Percentiles rank a stretch among this genome's conserved stretches.
Evolutionary conservation across 2,888 invertebrate species (phyloP).

Genomic region (Limnephilus lunatus): DNA sequence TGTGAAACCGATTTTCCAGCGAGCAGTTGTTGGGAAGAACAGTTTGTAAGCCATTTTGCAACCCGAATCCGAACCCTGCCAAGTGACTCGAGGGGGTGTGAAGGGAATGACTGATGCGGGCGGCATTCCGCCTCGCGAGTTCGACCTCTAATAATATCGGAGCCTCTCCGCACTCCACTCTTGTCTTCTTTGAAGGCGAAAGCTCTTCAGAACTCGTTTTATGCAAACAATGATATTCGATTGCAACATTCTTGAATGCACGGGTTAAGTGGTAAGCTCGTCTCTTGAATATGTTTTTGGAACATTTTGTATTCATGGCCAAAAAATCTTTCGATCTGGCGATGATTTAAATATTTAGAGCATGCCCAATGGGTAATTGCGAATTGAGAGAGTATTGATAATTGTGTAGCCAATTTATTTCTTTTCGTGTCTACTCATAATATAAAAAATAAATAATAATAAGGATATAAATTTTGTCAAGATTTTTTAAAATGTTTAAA

Average conservation of each 20-base stretch:
- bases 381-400: neutral
- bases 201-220: neutral
- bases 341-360: neutral
- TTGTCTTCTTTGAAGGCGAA: neutral
- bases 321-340: neutral
- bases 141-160: neutral
- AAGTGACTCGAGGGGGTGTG: neutral
- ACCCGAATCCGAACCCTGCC: neutral
- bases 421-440: too few species aligned
- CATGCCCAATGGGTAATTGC: neutral
- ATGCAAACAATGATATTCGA: slow-evolving; percentile 2
- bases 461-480: too few species aligned
- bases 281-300: neutral
- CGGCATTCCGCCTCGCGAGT: neutral
- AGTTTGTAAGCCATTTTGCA: neutral
- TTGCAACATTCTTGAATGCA: neutral
- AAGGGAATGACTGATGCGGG: neutral
- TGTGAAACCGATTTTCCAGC: too few species aligned
- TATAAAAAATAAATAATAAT: too few species aligned
- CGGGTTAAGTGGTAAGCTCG: neutral
- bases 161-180: neutral
- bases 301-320: neutral
- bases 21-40: too few species aligned
- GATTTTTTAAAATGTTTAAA: too few species aligned
- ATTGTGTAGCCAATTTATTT: too few species aligned